A percentile compares a stretch with the other conserved stretches of the same genome.
phyloP scores from a whole-genome alignment of 1,140 invertebrate species.

The Drosophila sturtevanti region DNA sequence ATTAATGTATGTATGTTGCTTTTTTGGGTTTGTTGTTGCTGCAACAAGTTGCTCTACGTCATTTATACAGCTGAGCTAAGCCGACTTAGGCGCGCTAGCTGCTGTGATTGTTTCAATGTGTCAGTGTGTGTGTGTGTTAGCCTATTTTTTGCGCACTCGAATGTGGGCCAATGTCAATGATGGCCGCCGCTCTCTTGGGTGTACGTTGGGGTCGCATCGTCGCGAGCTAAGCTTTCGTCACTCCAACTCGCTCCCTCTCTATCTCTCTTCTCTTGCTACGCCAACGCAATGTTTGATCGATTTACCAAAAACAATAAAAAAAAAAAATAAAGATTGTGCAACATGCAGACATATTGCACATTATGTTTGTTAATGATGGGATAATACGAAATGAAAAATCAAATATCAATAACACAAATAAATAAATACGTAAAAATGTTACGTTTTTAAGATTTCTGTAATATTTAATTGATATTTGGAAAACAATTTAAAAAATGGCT shows the following conservation, averaged over 20 bases:
- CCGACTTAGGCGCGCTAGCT: constrained; percentile 7
- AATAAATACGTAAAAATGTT: background rate
- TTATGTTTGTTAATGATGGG: constrained; percentile 21
- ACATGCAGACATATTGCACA: constrained; percentile 44
- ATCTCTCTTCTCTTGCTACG: constrained; percentile 36
- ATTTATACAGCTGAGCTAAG: constrained; percentile 29
- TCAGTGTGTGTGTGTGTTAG: constrained; percentile 16
- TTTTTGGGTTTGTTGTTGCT: constrained; percentile 32
- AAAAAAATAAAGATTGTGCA: constrained; percentile 37
- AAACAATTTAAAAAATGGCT: too few species aligned
- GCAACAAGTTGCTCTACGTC: constrained; percentile 57
- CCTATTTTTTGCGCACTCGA: constrained; percentile 46
- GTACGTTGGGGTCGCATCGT: constrained; percentile 62
- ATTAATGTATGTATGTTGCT: background rate
- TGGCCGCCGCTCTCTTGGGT: constrained; percentile 66
- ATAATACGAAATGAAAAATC: constrained; percentile 4
- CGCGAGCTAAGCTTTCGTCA: constrained; percentile 57
- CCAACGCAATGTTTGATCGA: constrained; percentile 49
- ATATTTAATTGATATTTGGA: too few species aligned
- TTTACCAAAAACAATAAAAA: constrained; percentile 39
- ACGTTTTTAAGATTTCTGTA: background rate
- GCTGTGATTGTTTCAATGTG: constrained; percentile 28
- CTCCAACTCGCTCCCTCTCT: constrained; percentile 21
- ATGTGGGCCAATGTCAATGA: constrained; percentile 80
- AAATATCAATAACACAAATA: background rate